Evolutionary conservation across 2,888 invertebrate species (phyloP), one percentile per base, ranked within the genome.

Genomic region (Pachycephus smyrnensis): DNA sequence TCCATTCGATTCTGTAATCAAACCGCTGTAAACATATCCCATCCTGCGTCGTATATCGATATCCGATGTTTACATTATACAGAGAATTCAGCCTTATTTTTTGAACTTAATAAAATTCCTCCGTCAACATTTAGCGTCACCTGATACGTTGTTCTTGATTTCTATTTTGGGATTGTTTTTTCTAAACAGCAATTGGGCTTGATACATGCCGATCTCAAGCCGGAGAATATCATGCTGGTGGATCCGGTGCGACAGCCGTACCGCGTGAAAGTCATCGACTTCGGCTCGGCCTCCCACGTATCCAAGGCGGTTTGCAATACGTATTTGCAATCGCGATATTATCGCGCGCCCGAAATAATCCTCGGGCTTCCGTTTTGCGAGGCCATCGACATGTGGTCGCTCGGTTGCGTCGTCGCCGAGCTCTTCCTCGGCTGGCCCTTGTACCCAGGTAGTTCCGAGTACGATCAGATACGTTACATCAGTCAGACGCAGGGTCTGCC

Each of bases 361-460:
- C 94, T 98, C 88, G 99, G 99, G 33, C 93, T 99, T 87, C 99
- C 99, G 81, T 99, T 99, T 93, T 98, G 98, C 93, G 99, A 99
- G 92, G 98, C 99, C 23, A 99, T 99, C 88, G 99, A 99, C 93
- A 99, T 99, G 99, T 99, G 99, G 99, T 99, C 99, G 11, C 93
- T 99, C 84, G 99, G 99, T 79, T 99, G 99, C 93, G 99, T 99
- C 82, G 99, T 99, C 74, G 99, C 99, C 3, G 99, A 99, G 92
- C 94, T 99, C 85, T 99, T 99, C 93, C 94, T 99, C 73, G 99
- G 99, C 83, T 99, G 99, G 99, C 99, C 99, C 30, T 94, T 99
- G 68, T 99, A 99, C 93, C 99, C 99, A 0, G 99, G 99, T 83
- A 98, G 98, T 76, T 99, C 99, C 31, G 99, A 99, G 93, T 99